phyloP scores from a whole-genome alignment of 2,113 vertebrate genomes.

The Pomatorhinus ruficollis region DNA sequence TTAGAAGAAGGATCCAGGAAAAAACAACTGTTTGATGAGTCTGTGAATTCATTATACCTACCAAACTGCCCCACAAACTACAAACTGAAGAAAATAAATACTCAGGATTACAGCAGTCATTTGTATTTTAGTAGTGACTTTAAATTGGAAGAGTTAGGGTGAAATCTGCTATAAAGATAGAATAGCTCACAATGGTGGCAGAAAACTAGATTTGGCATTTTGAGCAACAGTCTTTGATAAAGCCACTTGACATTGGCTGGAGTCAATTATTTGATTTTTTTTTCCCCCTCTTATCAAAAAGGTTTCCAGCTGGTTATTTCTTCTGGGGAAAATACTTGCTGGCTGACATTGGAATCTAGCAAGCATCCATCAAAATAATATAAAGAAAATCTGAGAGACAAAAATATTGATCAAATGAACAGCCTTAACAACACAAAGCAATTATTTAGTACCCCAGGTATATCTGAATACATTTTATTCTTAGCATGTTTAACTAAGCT shows the following conservation, averaged over 20 bases:
- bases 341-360: neutral
- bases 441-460: neutral
- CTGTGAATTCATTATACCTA: neutral
- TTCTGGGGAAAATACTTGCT: neutral
- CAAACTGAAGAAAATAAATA: neutral
- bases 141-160: neutral
- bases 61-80: neutral
- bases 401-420: slow-evolving; percentile 9
- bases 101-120: neutral
- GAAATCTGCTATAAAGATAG: neutral
- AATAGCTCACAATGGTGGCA: neutral
- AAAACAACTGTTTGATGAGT: neutral
- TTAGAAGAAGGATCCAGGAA: neutral
- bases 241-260: neutral
- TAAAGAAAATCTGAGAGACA: neutral
- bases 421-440: neutral
- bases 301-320: neutral
- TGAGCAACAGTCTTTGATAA: neutral
- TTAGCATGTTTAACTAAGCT: neutral
- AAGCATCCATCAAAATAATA: neutral
- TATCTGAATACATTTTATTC: neutral
- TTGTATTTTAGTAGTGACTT: neutral
- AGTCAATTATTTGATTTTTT: neutral
- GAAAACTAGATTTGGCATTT: neutral
- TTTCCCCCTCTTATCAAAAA: neutral